Evolutionary conservation across 2,113 vertebrate genomes (phyloP).

Genomic region (Platysternon megacephalum): DNA sequence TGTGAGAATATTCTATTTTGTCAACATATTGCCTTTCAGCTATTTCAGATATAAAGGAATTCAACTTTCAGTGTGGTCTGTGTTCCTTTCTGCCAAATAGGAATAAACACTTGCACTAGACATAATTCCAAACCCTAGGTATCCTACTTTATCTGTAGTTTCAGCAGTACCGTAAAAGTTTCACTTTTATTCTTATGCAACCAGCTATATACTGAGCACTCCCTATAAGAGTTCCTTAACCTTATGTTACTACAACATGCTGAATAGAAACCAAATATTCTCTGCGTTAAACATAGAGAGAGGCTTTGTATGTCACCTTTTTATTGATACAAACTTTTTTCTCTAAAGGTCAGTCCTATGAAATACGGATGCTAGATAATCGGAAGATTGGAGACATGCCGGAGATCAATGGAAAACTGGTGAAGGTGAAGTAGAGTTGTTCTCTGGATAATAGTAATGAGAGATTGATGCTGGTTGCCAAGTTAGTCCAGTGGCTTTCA

Average conservation of each 20-base stretch:
- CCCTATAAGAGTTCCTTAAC: background rate
- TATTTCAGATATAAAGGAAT: background rate
- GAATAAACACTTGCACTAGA: background rate
- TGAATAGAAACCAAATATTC: background rate
- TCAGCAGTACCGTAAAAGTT: background rate
- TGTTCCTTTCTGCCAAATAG: background rate
- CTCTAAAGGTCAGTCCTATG: constrained; percentile 92
- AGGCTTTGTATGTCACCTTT: background rate
- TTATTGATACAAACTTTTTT: background rate
- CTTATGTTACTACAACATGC: rapidly evolving
- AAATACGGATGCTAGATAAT: constrained; percentile 95
- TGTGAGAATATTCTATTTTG: background rate
- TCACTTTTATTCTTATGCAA: background rate
- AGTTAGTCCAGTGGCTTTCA: background rate
- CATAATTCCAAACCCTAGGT: too few species aligned
- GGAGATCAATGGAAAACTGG: constrained; percentile 90
- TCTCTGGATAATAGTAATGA: background rate
- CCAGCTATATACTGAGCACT: background rate
- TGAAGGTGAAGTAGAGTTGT: constrained; percentile 86
- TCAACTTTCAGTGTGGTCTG: background rate
- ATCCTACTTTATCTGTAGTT: too few species aligned
- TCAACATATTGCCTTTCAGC: background rate
- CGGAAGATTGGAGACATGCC: constrained; percentile 90
- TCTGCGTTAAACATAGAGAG: background rate
- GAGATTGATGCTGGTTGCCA: background rate